phyloP scores from a whole-genome alignment of 2,113 vertebrate species.

The Chamaetylas fuelleborni region DNA sequence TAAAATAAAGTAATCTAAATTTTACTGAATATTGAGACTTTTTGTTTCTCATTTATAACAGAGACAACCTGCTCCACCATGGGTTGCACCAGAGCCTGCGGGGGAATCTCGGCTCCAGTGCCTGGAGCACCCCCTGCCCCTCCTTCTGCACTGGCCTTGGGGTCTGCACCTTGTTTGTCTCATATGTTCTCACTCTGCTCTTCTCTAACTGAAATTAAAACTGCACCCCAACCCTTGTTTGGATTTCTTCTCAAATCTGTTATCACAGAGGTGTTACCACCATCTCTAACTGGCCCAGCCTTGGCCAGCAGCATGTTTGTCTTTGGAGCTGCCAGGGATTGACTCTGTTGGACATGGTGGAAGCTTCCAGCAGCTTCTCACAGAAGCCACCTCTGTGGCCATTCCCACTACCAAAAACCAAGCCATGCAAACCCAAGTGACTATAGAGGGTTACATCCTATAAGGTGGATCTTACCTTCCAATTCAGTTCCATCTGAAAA shows the following conservation, averaged over 20 bases:
- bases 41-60: no score
- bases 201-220: neutral
- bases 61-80: neutral
- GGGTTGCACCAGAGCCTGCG: rapidly evolving
- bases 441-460: neutral
- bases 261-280: neutral
- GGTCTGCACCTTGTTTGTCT: neutral
- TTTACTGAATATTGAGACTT: no score
- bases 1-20: no score
- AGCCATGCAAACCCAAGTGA: neutral
- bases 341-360: neutral
- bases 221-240: no score
- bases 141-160: neutral
- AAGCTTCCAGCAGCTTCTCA: neutral
- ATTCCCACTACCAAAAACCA: rapidly evolving
- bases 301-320: neutral
- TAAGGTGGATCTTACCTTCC: neutral
- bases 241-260: neutral
- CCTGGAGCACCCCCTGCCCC: neutral
- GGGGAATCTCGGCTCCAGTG: rapidly evolving
- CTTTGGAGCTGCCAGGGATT: neutral
- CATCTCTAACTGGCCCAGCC: neutral
- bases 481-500: neutral
- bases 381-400: neutral
- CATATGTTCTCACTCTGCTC: neutral